Conservation (phyloP, 2,888 invertebrate genomes). For the Thumatha senex region DNA sequence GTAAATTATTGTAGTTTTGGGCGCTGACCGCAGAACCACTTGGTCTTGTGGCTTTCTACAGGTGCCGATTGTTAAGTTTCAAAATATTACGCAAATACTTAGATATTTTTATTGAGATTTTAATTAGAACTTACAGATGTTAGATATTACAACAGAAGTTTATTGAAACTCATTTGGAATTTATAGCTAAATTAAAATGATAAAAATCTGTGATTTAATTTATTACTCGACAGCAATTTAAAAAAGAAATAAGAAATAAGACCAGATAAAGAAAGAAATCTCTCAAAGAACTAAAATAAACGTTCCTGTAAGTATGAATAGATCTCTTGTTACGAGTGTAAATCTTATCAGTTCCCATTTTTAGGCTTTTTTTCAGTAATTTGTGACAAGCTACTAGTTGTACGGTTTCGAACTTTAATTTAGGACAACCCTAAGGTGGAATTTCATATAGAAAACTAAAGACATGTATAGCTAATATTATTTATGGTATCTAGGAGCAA, state of each 20-base stretch:
- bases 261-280: constrained; percentile 40
- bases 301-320: constrained; percentile 81
- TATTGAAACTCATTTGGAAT: constrained; percentile 55
- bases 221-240: constrained; percentile 69
- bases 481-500: too few relatives aligned
- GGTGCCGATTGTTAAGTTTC: constrained; percentile 74
- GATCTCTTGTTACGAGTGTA: constrained; percentile 78
- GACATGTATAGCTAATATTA: too few relatives aligned
- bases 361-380: too few relatives aligned
- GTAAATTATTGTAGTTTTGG: constrained; percentile 72
- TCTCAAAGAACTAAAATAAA: constrained; percentile 75
- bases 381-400: too few relatives aligned
- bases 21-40: constrained; percentile 40
- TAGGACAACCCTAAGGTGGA: too few relatives aligned
- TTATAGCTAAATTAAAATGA: constrained; percentile 70
- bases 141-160: constrained; percentile 50
- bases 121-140: constrained; percentile 52
- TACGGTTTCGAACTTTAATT: too few relatives aligned
- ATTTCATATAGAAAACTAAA: too few relatives aligned
- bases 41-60: constrained; percentile 20
- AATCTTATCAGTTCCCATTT: constrained; percentile 33
- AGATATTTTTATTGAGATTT: constrained; percentile 66
- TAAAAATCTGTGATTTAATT: constrained; percentile 80
- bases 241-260: constrained; percentile 35
- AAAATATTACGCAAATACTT: constrained; percentile 66